These are phyloP conservation scores for Lottia gigantea DNA, from an alignment of 2,888 invertebrate genomes.

Conservation along the genomic window DNA sequence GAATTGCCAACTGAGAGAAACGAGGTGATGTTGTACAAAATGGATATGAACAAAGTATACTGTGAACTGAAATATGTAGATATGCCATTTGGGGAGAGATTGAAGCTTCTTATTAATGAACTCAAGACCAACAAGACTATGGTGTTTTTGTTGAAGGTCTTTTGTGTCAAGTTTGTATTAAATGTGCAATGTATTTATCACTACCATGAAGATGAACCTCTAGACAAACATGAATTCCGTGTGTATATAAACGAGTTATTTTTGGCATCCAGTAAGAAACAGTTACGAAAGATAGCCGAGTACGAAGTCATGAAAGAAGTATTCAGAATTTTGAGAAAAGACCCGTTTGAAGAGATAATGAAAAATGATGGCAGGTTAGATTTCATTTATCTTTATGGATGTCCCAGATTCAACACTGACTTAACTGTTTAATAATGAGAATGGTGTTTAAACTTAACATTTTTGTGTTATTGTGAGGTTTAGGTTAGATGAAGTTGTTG, in stretches of 20 bases:
- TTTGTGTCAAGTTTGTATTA: background rate
- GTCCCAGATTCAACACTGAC: no score
- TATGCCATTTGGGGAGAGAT: background rate
- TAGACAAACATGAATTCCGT: background rate
- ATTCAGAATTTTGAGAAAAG: background rate
- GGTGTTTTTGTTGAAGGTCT: background rate
- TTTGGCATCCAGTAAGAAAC: background rate
- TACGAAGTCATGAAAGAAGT: background rate
- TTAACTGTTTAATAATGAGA: no score
- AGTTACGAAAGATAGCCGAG: background rate
- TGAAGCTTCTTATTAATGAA: background rate
- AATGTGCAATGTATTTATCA: background rate
- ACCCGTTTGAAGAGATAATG: background rate
- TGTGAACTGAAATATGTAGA: background rate
- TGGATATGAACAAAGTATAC: background rate
- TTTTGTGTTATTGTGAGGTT: no score
- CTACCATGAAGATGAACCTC: background rate
- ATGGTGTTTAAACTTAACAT: no score
- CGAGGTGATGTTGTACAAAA: background rate
- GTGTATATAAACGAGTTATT: background rate
- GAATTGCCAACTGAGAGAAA: background rate
- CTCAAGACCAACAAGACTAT: background rate
- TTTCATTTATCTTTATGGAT: no score
- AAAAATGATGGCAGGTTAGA: background rate
- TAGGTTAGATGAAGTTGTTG: no score